Conservation (phyloP, 2,797 vertebrate species). For the Okamejei kenojei region DNA sequence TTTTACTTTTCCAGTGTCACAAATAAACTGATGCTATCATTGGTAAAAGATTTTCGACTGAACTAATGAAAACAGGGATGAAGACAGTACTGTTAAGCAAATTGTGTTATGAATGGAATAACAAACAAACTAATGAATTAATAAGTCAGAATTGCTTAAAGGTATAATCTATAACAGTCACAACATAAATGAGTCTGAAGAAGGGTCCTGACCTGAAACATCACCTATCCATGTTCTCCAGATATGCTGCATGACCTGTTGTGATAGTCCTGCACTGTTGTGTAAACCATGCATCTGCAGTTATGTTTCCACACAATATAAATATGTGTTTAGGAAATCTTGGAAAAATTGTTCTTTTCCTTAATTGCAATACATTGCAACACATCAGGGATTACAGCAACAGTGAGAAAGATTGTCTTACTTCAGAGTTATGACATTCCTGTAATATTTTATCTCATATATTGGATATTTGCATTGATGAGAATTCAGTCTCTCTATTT, state of each 20-base stretch:
- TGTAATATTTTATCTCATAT: neutral
- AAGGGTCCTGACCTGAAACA: too few relatives aligned
- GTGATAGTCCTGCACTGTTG: too few relatives aligned
- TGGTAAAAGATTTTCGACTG: neutral
- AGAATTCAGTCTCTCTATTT: neutral
- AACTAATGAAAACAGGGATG: neutral
- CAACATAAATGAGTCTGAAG: neutral
- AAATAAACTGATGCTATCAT: neutral
- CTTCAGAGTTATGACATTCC: neutral
- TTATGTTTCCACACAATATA: too few relatives aligned
- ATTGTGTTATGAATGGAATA: neutral
- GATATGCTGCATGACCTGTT: too few relatives aligned
- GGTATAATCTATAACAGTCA: neutral
- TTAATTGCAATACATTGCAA: too few relatives aligned
- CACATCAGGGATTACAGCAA: too few relatives aligned
- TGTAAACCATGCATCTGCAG: too few relatives aligned
- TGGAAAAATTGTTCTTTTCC: neutral
- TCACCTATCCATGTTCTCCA: too few relatives aligned
- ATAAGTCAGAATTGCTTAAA: neutral
- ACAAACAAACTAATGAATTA: neutral
- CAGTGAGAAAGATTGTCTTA: conserved; percentile 1
- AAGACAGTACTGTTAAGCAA: too few relatives aligned
- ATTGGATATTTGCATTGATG: neutral
- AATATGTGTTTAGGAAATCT: too few relatives aligned
- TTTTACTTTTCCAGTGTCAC: neutral